phyloP scores from a whole-genome alignment of 2,888 invertebrate species.

The Drosophila antonietae region DNA sequence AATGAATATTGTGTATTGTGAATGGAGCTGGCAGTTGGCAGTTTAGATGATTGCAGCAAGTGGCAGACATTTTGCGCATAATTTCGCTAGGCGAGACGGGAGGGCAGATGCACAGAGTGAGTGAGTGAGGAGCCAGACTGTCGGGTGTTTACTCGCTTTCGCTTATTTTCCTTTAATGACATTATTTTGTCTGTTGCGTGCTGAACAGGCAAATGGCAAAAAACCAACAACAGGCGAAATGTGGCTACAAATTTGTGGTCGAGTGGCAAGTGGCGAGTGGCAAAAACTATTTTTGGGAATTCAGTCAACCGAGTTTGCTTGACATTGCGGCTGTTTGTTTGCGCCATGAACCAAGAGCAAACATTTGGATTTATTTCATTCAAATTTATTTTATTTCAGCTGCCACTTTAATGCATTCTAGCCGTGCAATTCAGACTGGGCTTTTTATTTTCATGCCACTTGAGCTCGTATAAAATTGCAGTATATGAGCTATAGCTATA shows the following conservation, averaged over 20 bases:
- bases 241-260: slow-evolving; percentile 35
- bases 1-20: slow-evolving; percentile 50
- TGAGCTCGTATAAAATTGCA: not conserved
- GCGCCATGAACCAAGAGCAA: not conserved
- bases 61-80: slow-evolving; percentile 54
- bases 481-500: not conserved
- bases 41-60: slow-evolving; percentile 69
- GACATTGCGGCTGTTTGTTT: slow-evolving; percentile 6
- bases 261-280: slow-evolving; percentile 12
- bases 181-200: slow-evolving; percentile 60
- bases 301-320: slow-evolving; percentile 16
- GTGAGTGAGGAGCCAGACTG: slow-evolving; percentile 1
- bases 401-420: too few species aligned
- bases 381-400: slow-evolving; percentile 5
- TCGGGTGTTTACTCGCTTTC: slow-evolving; percentile 34
- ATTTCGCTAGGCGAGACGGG: slow-evolving; percentile 39
- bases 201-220: slow-evolving; percentile 15
- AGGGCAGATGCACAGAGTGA: slow-evolving; percentile 5
- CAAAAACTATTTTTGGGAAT: slow-evolving; percentile 21
- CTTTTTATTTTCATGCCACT: too few species aligned
- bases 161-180: slow-evolving; percentile 72
- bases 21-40: slow-evolving; percentile 50
- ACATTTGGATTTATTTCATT: slow-evolving; percentile 7
- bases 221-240: slow-evolving; percentile 19
- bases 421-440: too few species aligned